phyloP scores from a whole-genome alignment of 2,888 invertebrate genomes.

The Sipha maydis region DNA sequence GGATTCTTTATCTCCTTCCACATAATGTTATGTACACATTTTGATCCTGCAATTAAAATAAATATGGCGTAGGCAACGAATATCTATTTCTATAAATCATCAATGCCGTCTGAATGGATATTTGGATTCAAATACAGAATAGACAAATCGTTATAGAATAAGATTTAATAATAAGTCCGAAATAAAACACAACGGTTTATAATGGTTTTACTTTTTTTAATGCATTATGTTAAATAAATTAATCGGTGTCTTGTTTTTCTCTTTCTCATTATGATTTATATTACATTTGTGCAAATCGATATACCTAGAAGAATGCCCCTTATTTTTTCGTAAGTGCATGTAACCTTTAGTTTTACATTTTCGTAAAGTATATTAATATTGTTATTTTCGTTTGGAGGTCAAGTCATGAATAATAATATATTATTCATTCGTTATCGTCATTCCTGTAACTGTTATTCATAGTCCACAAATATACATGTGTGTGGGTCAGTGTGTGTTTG shows the following conservation, averaged over 20 bases:
- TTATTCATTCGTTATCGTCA: slow-evolving; percentile 38
- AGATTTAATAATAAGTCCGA: not conserved
- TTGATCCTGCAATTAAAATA: not conserved
- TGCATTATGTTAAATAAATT: not conserved
- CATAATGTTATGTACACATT: not conserved
- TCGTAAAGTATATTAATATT: not conserved
- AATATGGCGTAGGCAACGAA: not conserved
- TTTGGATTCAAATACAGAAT: not conserved
- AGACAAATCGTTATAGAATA: not conserved
- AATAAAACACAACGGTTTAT: not conserved
- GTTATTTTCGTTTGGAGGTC: slow-evolving; percentile 46
- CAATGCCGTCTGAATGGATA: not conserved
- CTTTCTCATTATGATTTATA: not conserved
- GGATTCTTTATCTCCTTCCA: not conserved
- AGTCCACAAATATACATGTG: slow-evolving; percentile 18
- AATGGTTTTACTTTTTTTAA: not conserved
- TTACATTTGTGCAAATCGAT: not conserved
- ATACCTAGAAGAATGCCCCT: not conserved
- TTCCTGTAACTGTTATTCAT: slow-evolving; percentile 42
- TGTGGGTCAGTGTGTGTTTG: not conserved
- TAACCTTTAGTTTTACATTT: slow-evolving; percentile 31
- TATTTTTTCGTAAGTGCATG: not conserved
- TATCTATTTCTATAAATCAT: not conserved
- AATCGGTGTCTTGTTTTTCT: not conserved
- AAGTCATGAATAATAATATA: slow-evolving; percentile 44